Conservation (phyloP, 2,797 vertebrate species). For the Xenops minutus region DNA sequence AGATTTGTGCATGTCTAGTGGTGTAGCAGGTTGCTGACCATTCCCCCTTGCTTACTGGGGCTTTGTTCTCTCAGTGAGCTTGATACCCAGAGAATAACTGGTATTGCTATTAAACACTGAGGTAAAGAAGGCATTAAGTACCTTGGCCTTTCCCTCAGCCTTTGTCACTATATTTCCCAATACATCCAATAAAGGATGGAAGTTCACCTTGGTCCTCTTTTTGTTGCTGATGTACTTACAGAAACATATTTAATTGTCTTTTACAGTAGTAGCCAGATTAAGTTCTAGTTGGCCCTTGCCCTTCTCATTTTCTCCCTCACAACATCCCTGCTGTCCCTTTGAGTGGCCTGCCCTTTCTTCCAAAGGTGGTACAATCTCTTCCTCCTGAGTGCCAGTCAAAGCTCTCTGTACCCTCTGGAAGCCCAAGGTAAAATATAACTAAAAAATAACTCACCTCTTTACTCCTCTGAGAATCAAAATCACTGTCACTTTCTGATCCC, state of each 20-base stretch:
- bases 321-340: neutral
- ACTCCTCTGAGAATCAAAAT: neutral
- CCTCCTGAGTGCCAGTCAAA: neutral
- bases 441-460: neutral
- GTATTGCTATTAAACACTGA: neutral
- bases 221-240: neutral
- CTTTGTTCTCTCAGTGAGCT: neutral
- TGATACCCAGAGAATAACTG: neutral
- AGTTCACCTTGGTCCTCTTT: neutral
- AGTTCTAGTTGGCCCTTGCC: neutral
- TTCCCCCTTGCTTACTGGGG: neutral
- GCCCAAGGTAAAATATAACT: neutral
- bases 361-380: neutral
- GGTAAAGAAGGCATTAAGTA: neutral
- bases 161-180: neutral
- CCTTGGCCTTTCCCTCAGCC: neutral
- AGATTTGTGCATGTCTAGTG: neutral
- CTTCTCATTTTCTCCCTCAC: neutral
- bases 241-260: neutral
- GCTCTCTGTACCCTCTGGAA: neutral
- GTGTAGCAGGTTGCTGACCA: neutral
- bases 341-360: neutral
- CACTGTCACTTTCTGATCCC: neutral
- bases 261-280: neutral
- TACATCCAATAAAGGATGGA: neutral